Conservation (phyloP, 1,140 invertebrate species). For the Panagrolaimus sp. region DNA sequence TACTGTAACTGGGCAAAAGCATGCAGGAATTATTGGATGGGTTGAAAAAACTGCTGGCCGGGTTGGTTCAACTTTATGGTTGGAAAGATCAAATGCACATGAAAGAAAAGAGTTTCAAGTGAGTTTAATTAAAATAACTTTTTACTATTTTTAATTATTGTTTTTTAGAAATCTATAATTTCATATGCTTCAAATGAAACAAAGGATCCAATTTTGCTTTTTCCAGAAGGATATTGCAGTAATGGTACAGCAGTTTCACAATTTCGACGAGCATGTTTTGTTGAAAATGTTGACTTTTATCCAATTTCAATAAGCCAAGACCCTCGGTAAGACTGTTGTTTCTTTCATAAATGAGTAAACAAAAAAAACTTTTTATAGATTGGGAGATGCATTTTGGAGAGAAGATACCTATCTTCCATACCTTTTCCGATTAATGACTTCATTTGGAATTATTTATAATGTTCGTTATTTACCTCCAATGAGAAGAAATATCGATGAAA, state of each 20-base stretch:
- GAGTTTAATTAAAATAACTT: slow-evolving; percentile 27
- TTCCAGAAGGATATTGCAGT: slow-evolving; percentile 49
- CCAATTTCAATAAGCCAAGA: slow-evolving; percentile 41
- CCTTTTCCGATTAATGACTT: slow-evolving; percentile 38
- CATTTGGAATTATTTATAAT: slow-evolving; percentile 48
- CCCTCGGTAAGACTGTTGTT: slow-evolving; percentile 20
- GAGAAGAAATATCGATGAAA: slow-evolving; percentile 25
- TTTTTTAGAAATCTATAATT: slow-evolving; percentile 25
- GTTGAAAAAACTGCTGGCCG: slow-evolving; percentile 32
- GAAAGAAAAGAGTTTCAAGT: slow-evolving; percentile 34
- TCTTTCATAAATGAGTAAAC: neutral
- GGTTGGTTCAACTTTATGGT: slow-evolving; percentile 37
- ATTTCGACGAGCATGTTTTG: slow-evolving; percentile 41
- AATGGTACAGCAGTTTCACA: slow-evolving; percentile 34
- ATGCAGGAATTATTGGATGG: slow-evolving; percentile 39
- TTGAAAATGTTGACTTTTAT: slow-evolving; percentile 38
- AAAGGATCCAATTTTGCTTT: slow-evolving; percentile 34
- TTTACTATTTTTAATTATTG: slow-evolving; percentile 25
- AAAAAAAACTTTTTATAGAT: slow-evolving; percentile 24
- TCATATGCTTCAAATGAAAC: neutral
- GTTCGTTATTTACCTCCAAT: slow-evolving; percentile 39
- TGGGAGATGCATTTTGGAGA: slow-evolving; percentile 23
- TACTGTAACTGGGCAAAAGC: slow-evolving; percentile 45
- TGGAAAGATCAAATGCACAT: slow-evolving; percentile 38
- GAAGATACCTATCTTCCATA: slow-evolving; percentile 36